Base-by-base conservation (phyloP, 1,140 invertebrate genomes). In the Drosophila pseudoananassae region DNA sequence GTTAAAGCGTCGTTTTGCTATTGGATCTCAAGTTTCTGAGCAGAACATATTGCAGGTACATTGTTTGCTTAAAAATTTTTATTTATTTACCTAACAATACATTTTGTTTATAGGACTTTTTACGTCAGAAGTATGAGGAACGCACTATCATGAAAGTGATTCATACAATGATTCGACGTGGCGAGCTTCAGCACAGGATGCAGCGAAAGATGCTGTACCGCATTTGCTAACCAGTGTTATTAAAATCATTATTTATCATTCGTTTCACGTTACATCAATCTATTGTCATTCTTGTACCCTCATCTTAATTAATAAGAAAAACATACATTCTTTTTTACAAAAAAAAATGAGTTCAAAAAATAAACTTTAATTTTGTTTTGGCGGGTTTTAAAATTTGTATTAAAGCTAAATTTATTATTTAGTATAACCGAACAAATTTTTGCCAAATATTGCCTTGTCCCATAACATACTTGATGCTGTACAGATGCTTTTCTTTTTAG, bases 121-220 rank as follows among this genome's bases (percentile, higher is more conserved):
- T 96, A 0, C 95, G 95, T 76, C 97, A 99, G 93, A 98, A 98
- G 93, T 99, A 98, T 92, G 95, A 97, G 1, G 98, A 99, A 92
- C 93, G 95, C 56, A 94, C 96, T 0, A 95, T 99, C 57, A 92
- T 95, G 25, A 99, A 98, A 93, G 98, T 99, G 17, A 95, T 99
- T 78, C 94, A 97, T 64, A 96, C 96, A 5, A 98, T 99, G 97
- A 96, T 99, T 65, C 93, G 98, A 33, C 94, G 98, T 51, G 99
- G 98, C 5, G 98, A 99, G 92, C 92, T 99, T 38, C 98, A 99
- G 80, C 97, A 99, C 93, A 94, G 98, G 50, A 95, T 98, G 93
- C 98, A 99, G 92, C 94, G 98, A 54, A 99, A 99, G 94, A 98
- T 99, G 96, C 93, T 99, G 1, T 99, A 98, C 92, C 94, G 99